phyloP scores from a whole-genome alignment of 2,888 invertebrate genomes.

The Andrena dorsata region DNA sequence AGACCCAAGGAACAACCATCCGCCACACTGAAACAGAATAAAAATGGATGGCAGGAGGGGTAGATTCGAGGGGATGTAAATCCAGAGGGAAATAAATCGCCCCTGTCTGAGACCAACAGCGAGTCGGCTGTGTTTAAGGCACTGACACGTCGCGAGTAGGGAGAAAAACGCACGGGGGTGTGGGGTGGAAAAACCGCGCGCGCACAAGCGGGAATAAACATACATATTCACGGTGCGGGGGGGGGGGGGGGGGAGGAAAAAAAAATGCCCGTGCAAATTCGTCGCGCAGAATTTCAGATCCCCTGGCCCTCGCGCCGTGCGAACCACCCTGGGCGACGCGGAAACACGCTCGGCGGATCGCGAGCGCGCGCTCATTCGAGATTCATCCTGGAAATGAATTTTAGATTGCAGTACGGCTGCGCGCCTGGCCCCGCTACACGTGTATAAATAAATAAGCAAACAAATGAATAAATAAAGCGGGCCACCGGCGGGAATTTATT shows the following conservation, averaged over 20 bases:
- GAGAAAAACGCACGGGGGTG: not conserved
- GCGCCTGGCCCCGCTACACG: slow-evolving; percentile 21
- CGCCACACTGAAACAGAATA: not conserved
- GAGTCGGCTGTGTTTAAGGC: slow-evolving; percentile 5
- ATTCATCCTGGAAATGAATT: slow-evolving; percentile 71
- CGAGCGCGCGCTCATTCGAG: slow-evolving; percentile 50
- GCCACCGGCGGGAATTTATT: slow-evolving; percentile 49
- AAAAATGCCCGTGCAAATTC: not conserved
- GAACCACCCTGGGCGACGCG: slow-evolving; percentile 29
- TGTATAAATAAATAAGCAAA: slow-evolving; percentile 66
- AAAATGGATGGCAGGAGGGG: not conserved
- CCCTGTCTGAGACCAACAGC: slow-evolving; percentile 14
- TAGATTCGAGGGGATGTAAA: slow-evolving; percentile 21
- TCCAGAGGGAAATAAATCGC: slow-evolving; percentile 23
- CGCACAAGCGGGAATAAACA: not conserved
- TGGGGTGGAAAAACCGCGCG: slow-evolving; percentile 29
- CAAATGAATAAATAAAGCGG: slow-evolving; percentile 58
- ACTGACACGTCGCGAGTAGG: not conserved
- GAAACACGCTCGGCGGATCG: slow-evolving; percentile 19
- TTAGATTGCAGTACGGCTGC: slow-evolving; percentile 61
- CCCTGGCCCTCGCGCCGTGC: not conserved
- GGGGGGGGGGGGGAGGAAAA: not conserved
- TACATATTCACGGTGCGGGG: slow-evolving; percentile 13
- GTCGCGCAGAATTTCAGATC: slow-evolving; percentile 3
- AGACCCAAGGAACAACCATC: not conserved